Base-by-base conservation (phyloP, 37 sponge, comb jelly and placozoan genomes). In the Tethya wilhelma region DNA sequence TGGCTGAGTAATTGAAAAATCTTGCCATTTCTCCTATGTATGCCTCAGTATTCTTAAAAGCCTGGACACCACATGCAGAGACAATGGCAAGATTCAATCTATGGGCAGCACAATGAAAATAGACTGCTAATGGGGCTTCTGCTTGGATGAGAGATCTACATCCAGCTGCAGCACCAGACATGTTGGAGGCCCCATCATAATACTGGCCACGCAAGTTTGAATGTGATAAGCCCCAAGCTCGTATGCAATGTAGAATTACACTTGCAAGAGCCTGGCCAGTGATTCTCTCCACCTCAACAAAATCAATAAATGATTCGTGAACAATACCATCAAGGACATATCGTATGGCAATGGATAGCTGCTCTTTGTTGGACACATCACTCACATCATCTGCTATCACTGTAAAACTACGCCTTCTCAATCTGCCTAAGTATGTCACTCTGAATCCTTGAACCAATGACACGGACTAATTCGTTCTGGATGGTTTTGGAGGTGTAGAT, bases 181-280 rank as follows among this genome's bases (percentile, higher is more conserved):
- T n/a, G n/a, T n/a, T n/a, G n/a, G n/a, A n/a, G n/a, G n/a, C n/a
- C n/a, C n/a, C n/a, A 79, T 88, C 93, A 44, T 93, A 93, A 22
- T 79, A 77, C 69, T 93, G 89, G 38, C 89, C 93, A 45, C 89
- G 70, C 34, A 88, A 12, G 55, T 80, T 82, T 36, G 45, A 56
- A 19, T 44, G 85, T 40, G 86, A 68, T 49, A 88, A 71, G 33
- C 83, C 84, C 39, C 53, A 59, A 25, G 49, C 57, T 20, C 39
- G 28, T 38, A 83, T 32, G 17, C 60, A 42, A 41, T 36, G 37
- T 17, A 71, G 67, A 36, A 87, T 83, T 65, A 72, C 73, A 62
- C 57, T 64, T 44, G 89, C 86, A 44, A 93, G 59, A n/a, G 63
- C 84, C 64, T 60, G 56, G 36, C 66, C 66, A 5, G 66, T 65